Conservation (phyloP, 2,797 vertebrate species). For the Chromobotia macracanthus region DNA sequence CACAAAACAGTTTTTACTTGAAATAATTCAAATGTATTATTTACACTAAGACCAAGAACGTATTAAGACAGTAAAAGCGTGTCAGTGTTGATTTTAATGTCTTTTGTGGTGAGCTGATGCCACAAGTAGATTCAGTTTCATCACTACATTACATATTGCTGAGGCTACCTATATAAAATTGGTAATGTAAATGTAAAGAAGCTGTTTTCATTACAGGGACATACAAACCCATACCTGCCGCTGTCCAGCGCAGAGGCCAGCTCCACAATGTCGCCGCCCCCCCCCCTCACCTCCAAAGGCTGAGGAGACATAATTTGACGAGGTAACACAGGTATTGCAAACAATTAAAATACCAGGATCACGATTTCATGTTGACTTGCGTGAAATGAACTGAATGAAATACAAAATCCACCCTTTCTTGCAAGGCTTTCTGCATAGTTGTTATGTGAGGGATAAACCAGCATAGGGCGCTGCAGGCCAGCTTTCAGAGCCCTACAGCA, state of each 20-base stretch:
- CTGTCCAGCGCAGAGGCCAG: slow-evolving; percentile 76
- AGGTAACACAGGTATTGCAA: not conserved
- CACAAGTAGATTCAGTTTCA: too few relatives aligned
- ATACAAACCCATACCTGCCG: too few relatives aligned
- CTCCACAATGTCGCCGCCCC: slow-evolving; percentile 65
- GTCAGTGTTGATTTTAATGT: too few relatives aligned
- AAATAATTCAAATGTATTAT: too few relatives aligned
- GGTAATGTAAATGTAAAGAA: too few relatives aligned
- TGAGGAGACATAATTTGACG: slow-evolving; percentile 58
- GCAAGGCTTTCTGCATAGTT: slow-evolving; percentile 71
- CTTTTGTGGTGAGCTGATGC: too few relatives aligned
- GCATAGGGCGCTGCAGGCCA: slow-evolving; percentile 79
- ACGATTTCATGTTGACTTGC: not conserved
- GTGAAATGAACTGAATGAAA: not conserved
- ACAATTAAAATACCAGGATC: not conserved
- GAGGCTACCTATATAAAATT: too few relatives aligned
- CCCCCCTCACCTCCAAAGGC: slow-evolving; percentile 81
- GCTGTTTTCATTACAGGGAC: slow-evolving; percentile 19
- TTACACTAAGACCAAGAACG: too few relatives aligned
- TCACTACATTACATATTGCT: too few relatives aligned
- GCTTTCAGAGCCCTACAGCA: slow-evolving; percentile 77
- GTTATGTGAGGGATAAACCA: slow-evolving; percentile 78
- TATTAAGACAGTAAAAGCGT: too few relatives aligned
- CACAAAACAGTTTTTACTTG: too few relatives aligned
- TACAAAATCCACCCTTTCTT: not conserved